Evolutionary conservation across 2,113 vertebrate species (phyloP).

Genomic region (Rhadina sibilatrix): DNA sequence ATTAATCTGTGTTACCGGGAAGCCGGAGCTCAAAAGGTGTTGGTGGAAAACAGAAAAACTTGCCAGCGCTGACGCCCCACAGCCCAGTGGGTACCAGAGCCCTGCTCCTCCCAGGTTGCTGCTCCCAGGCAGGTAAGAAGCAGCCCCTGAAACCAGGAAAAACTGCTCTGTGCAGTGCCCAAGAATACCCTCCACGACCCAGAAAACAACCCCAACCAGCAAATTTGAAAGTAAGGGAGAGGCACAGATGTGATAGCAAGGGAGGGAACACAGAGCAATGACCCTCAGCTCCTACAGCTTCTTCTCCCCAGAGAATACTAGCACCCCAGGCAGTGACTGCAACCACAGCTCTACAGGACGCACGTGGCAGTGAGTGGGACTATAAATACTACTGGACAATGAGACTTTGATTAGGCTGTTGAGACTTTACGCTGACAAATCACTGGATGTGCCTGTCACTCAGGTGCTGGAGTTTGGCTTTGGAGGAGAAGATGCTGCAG

Average conservation of each 20-base stretch:
- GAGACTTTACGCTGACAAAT: conserved; percentile 16
- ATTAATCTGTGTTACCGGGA: conserved; percentile 34
- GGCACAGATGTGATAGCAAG: background rate
- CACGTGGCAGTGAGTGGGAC: background rate
- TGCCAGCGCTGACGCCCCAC: fast-evolving
- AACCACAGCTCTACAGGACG: fast-evolving
- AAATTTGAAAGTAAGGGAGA: background rate
- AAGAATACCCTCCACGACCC: background rate
- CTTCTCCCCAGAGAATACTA: background rate
- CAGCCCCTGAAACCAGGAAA: background rate
- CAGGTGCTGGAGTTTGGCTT: background rate
- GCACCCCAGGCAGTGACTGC: fast-evolving
- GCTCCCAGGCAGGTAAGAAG: background rate
- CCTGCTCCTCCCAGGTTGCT: background rate
- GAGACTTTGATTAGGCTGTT: conserved; percentile 33
- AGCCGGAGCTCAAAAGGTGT: background rate
- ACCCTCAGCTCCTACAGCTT: background rate
- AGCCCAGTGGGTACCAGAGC: background rate
- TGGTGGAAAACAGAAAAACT: background rate
- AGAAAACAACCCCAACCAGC: background rate
- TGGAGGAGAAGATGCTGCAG: fast-evolving
- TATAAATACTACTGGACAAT: conserved; percentile 43
- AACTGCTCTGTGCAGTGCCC: background rate
- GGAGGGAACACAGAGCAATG: background rate
- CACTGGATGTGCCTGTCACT: background rate